phyloP scores from a whole-genome alignment of 2,797 vertebrate species.

The Muscicapa striata region DNA sequence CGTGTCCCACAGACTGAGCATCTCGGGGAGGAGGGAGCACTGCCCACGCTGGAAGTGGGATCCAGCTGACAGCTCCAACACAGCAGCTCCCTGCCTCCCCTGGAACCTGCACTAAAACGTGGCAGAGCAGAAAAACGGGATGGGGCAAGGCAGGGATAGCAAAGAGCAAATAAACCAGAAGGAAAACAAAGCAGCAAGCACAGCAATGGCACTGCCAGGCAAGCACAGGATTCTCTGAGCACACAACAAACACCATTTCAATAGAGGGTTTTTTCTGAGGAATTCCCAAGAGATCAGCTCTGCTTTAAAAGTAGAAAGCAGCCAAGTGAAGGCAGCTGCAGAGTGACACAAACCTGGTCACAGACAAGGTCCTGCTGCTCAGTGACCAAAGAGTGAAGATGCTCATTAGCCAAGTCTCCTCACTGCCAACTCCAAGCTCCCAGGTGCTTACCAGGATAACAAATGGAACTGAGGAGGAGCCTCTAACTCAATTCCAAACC shows the following conservation, averaged over 20 bases:
- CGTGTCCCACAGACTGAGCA: not conserved
- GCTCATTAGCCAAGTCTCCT: not conserved
- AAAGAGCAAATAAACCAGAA: not conserved
- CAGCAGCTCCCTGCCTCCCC: not conserved
- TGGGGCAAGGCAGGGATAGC: not conserved
- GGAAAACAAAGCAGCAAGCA: not conserved
- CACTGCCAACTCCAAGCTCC: not conserved
- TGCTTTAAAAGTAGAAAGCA: not conserved
- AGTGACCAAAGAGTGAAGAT: not conserved
- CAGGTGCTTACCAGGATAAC: not conserved
- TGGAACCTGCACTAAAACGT: not conserved
- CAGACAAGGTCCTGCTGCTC: accelerated
- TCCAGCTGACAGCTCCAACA: conserved; percentile 18
- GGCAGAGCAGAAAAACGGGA: not conserved
- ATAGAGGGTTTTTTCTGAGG: accelerated
- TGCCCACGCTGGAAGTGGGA: not conserved
- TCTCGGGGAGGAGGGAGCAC: not conserved
- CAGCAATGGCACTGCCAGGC: not conserved
- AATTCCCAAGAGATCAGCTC: not conserved
- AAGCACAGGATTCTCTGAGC: not conserved
- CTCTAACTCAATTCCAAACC: not conserved
- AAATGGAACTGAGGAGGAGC: not conserved
- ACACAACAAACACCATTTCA: not conserved
- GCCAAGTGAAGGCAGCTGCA: not conserved
- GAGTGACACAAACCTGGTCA: not conserved